Base-by-base conservation (phyloP, 1,140 invertebrate genomes). In the Bombus soroeensis region DNA sequence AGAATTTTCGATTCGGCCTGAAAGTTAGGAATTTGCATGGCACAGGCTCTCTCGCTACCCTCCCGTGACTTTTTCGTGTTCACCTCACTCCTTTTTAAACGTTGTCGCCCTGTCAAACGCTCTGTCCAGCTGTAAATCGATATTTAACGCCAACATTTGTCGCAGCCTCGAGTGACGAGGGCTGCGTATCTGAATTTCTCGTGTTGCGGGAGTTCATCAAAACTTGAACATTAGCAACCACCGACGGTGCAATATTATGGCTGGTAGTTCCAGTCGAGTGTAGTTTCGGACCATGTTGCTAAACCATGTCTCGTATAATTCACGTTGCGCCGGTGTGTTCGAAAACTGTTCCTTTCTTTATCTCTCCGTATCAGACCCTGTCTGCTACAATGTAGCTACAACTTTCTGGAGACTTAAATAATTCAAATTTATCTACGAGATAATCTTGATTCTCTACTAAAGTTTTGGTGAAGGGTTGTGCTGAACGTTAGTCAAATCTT, bases 1-100 rank as follows among this genome's bases (percentile, higher is more conserved):
- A 85, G 77, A 85, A 85, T 85, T 85, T 85, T 81, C 83, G 83
- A 80, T 64, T 85, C 47, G 13, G 22, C 12, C n/a, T 9, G 39
- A 53, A 59, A 84, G 75, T 32, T 32, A n/a, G 5, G 53, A n/a
- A 81, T 84, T 84, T 84, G 75, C 82, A 84, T 84, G 64, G n/a
- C 47, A 79, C 18, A 79, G 47, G 22, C 37, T 15, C 10, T 3
- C 28, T 62, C 59, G 22, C 22, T 25, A 28, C 8, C 32, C 43
- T 25, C 13, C n/a, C 22, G 32, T 34, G 6, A 43, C 37, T 32
- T 70, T 53, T 39, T 53, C 43, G 3, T n/a, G 13, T 34, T n/a
- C 41, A 18, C 18, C 78, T 18, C n/a, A 43, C 64, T 28, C 37
- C 43, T 70, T 70, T 80, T 37, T 47, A 79, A 79, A 66, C 62